phyloP scores from a whole-genome alignment of 1,140 invertebrate genomes.

The Trachymyrmex cornetzi region DNA sequence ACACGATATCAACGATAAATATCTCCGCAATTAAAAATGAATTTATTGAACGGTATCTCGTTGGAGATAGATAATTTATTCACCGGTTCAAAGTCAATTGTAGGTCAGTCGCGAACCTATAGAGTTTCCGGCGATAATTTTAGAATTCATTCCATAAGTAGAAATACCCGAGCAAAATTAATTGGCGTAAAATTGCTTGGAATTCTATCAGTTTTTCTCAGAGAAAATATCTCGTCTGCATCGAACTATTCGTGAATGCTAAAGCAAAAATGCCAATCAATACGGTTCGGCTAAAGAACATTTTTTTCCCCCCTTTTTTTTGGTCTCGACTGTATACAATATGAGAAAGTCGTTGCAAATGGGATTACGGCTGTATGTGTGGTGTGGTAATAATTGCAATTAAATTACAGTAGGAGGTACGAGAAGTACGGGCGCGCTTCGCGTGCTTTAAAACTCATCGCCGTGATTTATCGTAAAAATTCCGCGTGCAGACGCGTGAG shows the following conservation, averaged over 20 bases:
- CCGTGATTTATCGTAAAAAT: conserved; percentile 70
- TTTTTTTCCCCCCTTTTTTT: not conserved
- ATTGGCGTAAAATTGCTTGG: conserved; percentile 48
- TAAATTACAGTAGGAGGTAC: conserved; percentile 26
- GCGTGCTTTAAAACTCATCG: conserved; percentile 64
- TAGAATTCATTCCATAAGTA: conserved; percentile 48
- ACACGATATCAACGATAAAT: conserved; percentile 23
- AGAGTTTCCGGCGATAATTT: conserved; percentile 28
- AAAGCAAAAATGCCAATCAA: conserved; percentile 31
- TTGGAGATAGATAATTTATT: conserved; percentile 46
- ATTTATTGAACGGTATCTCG: not conserved
- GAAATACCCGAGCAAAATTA: conserved; percentile 33
- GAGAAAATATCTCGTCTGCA: conserved; percentile 1
- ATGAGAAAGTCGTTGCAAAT: conserved; percentile 19
- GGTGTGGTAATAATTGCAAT: conserved; percentile 42
- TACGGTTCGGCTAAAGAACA: not conserved
- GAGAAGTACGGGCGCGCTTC: not conserved
- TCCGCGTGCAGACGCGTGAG: conserved; percentile 21
- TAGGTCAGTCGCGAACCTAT: conserved; percentile 1
- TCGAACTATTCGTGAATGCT: not conserved
- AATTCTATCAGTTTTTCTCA: conserved; percentile 2
- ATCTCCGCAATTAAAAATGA: conserved; percentile 44
- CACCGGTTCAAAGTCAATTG: not conserved
- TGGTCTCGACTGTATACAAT: not conserved
- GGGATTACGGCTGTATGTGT: not conserved